Conservation (phyloP, 1,140 invertebrate genomes). For the Bradysia coprophila region DNA sequence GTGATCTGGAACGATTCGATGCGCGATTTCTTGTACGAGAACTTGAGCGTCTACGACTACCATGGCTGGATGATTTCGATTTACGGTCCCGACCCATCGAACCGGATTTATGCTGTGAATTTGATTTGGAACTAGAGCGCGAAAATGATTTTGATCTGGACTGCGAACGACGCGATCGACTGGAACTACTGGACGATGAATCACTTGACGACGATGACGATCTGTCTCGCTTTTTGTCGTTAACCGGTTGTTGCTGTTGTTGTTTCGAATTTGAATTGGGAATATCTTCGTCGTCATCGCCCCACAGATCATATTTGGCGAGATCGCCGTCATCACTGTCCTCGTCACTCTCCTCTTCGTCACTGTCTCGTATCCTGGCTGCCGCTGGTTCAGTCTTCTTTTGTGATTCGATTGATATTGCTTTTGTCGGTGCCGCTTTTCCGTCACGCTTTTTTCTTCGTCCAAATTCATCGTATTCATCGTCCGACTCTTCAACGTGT, state of each 20-base stretch:
- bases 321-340: conserved; percentile 55
- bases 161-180: not conserved
- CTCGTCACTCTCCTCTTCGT: conserved; percentile 31
- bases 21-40: conserved; percentile 5
- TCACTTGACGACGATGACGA: not conserved
- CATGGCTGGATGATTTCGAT: conserved; percentile 1
- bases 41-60: conserved; percentile 7
- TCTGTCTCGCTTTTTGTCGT: not conserved
- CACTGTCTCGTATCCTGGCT: conserved; percentile 12
- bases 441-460: conserved; percentile 52
- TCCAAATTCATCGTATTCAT: conserved; percentile 94
- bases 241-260: not conserved
- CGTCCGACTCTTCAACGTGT: conserved; percentile 64
- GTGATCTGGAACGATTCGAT: too few species aligned
- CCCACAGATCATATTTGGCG: conserved; percentile 65
- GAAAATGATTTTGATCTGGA: not conserved
- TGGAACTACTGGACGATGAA: not conserved
- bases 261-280: conserved; percentile 16
- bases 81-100: conserved; percentile 5
- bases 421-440: not conserved
- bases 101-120: conserved; percentile 6
- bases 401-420: conserved; percentile 21
- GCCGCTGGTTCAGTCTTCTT: conserved; percentile 24
- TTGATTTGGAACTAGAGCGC: conserved; percentile 6
- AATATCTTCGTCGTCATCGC: conserved; percentile 38